Base-by-base conservation (phyloP, 2,113 vertebrate species). In the Mastomys coucha region DNA sequence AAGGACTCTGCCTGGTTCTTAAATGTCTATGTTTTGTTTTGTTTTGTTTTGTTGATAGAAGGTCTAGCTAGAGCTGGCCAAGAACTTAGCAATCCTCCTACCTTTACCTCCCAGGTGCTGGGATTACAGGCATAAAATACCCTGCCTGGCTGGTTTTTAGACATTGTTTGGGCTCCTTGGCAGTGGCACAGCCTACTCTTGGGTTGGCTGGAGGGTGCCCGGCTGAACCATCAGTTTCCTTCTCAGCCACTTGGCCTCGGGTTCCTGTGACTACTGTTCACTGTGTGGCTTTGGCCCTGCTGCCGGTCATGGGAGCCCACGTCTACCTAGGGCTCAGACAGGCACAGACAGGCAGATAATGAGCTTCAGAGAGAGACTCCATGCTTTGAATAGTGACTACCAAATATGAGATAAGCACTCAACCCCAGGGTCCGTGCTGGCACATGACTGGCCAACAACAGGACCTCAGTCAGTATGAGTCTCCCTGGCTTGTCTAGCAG, bases 121-220 rank as follows among this genome's bases (percentile, higher is more conserved):
- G 84, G 39, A 49, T 86, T 49, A 49, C 39, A 67, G 82, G 81
- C 58, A 10, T 19, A 17, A 33, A 2, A 39, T 14, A 5, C 82
- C 82, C 45, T 12, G 28, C 42, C 39, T 42, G 0, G 4, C 69
- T 0, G 0, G 24, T 10, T 67, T 78, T 42, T 31, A 20, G 63
- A 14, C 26, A 33, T 9, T 2, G 1, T 8, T 16, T 13, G 49
- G 65, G 65, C 85, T 67, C 26, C 60, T 65, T 13, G 42, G 84
- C 63, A 13, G 42, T 31, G 3, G 2, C 4, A 0, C 6, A 7
- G 36, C 22, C 3, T 8, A 51, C 26, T 20, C 51, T 70, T 0
- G 0, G 49, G 13, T 3, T 7, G 0, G 9, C 7, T 0, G 4
- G 60, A n/a, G 17, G 60, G 4, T 31, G 60, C 26, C 36, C 4